A percentile compares a stretch with the other conserved stretches of the same genome.
phyloP scores from a whole-genome alignment of 2,888 invertebrate species.

The Neocrepidodera transversa region DNA sequence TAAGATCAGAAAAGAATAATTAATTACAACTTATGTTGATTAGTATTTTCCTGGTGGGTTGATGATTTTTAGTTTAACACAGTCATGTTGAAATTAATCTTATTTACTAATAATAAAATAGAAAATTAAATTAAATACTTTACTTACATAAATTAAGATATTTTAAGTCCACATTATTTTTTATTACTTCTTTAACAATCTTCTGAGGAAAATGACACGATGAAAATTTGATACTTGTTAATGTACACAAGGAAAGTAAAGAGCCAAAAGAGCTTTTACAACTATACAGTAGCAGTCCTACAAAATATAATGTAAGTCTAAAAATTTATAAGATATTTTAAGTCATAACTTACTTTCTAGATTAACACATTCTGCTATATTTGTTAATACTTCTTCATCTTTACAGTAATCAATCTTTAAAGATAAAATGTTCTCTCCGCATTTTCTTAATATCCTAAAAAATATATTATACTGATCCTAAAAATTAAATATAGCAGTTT shows the following conservation, averaged over 20 bases:
- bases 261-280: constrained; percentile 49
- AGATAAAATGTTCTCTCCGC: constrained; percentile 44
- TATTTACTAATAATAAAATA: too few species aligned
- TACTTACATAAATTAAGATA: constrained; percentile 46
- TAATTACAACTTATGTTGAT: too few species aligned
- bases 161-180: constrained; percentile 44
- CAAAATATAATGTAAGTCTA: neutral
- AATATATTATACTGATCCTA: too few species aligned
- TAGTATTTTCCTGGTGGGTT: too few species aligned
- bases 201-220: constrained; percentile 48
- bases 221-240: constrained; percentile 43
- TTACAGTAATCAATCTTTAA: constrained; percentile 48
- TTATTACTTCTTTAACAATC: constrained; percentile 45
- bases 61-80: too few species aligned
- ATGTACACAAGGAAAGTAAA: constrained; percentile 40
- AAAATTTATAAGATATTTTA: neutral
- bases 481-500: too few species aligned
- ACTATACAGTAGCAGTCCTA: constrained; percentile 44
- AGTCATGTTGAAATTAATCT: too few species aligned
- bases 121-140: too few species aligned
- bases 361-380: constrained; percentile 47
- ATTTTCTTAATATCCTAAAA: constrained; percentile 47
- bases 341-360: constrained; percentile 45
- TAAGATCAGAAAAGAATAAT: too few species aligned
- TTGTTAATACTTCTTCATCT: constrained; percentile 44